Percentiles rank a stretch among this genome's conserved stretches.
Evolutionary conservation across 2,888 invertebrate species (phyloP).

Genomic region (Plebejus melissa): DNA sequence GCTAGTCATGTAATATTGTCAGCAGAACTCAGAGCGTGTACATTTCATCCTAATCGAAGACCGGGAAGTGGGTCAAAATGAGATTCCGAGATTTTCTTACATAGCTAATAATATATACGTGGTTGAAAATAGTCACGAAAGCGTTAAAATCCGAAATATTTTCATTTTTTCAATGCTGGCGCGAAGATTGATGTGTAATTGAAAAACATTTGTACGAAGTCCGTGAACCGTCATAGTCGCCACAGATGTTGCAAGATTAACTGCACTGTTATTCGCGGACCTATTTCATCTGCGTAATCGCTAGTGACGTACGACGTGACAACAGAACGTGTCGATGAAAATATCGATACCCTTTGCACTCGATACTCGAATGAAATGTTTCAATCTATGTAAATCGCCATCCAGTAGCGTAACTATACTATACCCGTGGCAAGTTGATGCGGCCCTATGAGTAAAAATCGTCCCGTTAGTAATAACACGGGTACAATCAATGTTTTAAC

Average conservation of each 20-base stretch:
- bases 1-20: too few species aligned
- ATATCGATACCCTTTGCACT: background rate
- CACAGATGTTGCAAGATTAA: slow-evolving; percentile 36
- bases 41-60: too few species aligned
- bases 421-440: too few species aligned
- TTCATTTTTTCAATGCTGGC: background rate
- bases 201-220: slow-evolving; percentile 36
- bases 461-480: too few species aligned
- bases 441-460: too few species aligned
- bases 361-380: background rate
- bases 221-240: slow-evolving; percentile 29
- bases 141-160: background rate
- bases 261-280: slow-evolving; percentile 28
- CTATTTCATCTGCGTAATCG: slow-evolving; percentile 27
- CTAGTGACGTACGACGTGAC: slow-evolving; percentile 22
- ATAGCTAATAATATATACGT: too few species aligned
- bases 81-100: too few species aligned
- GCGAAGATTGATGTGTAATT: slow-evolving; percentile 28
- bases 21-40: too few species aligned
- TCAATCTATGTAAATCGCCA: background rate
- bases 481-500: too few species aligned
- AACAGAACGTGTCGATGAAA: slow-evolving; percentile 24
- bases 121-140: too few species aligned
- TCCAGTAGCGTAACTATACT: too few species aligned
- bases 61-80: too few species aligned